Percentiles rank a stretch among this genome's conserved stretches.
These are phyloP conservation scores for Limnephilus lunatus DNA, from an alignment of 2,888 invertebrate species.

Conservation along the genomic window DNA sequence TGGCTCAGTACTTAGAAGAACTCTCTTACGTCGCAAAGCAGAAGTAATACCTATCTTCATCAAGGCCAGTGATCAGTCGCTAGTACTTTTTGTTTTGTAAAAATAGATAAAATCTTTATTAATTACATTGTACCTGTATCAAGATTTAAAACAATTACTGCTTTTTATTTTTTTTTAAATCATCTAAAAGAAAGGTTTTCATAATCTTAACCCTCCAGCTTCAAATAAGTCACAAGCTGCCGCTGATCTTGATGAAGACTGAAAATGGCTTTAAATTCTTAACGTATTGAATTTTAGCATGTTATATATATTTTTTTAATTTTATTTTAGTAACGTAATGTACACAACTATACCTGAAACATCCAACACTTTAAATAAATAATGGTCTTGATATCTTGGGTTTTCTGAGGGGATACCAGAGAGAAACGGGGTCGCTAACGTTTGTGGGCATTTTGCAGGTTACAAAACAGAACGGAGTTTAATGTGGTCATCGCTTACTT, in stretches of 20 bases:
- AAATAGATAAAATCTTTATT: too few relatives aligned
- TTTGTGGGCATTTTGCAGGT: too few relatives aligned
- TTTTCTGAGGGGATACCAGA: too few relatives aligned
- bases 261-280: not conserved
- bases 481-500: too few relatives aligned
- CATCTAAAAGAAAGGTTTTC: not conserved
- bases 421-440: too few relatives aligned
- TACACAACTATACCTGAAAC: not conserved
- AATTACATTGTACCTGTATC: not conserved
- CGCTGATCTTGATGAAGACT: not conserved
- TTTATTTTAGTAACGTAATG: not conserved
- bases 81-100: not conserved
- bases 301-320: not conserved
- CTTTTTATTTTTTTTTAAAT: not conserved
- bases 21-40: not conserved
- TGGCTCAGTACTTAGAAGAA: not conserved
- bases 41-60: not conserved
- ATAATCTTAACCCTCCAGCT: not conserved
- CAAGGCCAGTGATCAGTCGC: not conserved
- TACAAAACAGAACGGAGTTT: too few relatives aligned
- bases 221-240: not conserved
- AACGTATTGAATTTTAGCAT: not conserved
- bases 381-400: not conserved
- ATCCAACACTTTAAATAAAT: not conserved
- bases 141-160: not conserved